Percentiles rank a stretch among this genome's conserved stretches.
Conservation (phyloP, 2,797 vertebrate species). For the Lutra lutra region DNA sequence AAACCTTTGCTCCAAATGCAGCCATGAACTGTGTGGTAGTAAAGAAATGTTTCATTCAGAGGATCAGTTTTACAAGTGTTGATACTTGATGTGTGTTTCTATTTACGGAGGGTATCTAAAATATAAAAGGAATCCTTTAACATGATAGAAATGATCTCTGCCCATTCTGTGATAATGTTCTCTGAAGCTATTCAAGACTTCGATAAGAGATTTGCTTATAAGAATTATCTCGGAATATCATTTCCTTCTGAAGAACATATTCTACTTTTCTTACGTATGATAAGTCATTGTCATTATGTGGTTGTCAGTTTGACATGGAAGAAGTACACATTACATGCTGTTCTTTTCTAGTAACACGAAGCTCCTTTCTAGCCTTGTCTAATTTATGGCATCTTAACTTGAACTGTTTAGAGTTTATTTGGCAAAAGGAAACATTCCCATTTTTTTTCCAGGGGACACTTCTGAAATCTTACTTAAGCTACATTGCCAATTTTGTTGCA, state of each 20-base stretch:
- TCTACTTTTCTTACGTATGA: background rate
- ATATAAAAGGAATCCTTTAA: background rate
- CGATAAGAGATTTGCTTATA: background rate
- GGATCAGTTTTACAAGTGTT: background rate
- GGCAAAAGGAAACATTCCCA: background rate
- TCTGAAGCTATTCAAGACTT: background rate
- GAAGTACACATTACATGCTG: background rate
- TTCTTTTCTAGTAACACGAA: background rate
- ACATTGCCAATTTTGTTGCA: background rate
- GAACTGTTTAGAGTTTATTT: background rate
- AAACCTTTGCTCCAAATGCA: conserved; percentile 92
- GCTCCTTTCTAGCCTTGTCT: background rate
- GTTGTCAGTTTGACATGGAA: background rate
- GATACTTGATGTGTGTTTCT: background rate
- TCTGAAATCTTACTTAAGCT: conserved; percentile 14
- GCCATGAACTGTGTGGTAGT: conserved; percentile 83
- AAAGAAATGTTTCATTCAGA: background rate
- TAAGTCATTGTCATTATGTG: background rate
- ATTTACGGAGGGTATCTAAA: background rate
- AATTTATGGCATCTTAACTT: background rate
- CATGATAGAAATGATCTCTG: background rate
- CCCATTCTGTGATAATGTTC: background rate
- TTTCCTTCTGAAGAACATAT: background rate
- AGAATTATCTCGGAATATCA: background rate
- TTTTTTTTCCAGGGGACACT: background rate